phyloP scores from a whole-genome alignment of 2,888 invertebrate species.

The Agriopis leucophaearia region DNA sequence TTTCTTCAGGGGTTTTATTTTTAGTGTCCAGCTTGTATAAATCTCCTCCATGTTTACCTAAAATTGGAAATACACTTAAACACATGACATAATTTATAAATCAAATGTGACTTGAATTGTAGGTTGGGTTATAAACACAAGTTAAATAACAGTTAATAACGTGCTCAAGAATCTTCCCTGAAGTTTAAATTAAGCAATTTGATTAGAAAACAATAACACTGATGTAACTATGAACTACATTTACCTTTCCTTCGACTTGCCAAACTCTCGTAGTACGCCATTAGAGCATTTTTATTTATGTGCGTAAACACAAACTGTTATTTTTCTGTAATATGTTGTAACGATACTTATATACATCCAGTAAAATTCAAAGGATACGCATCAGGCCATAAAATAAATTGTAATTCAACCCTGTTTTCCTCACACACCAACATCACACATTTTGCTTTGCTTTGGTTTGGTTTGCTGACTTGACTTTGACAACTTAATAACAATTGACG shows the following conservation, averaged over 20 bases:
- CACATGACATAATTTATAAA: conserved; percentile 35
- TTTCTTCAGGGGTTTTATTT: conserved; percentile 87
- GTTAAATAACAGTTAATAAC: conserved; percentile 4
- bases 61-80: conserved; percentile 43
- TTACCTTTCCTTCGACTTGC: conserved; percentile 83
- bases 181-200: conserved; percentile 16
- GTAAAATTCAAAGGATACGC: conserved; percentile 49
- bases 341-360: conserved; percentile 50
- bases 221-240: conserved; percentile 51
- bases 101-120: conserved; percentile 33
- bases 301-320: conserved; percentile 40
- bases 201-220: conserved; percentile 36
- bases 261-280: conserved; percentile 82
- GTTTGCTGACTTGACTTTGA: conserved; percentile 34
- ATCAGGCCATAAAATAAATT: conserved; percentile 57
- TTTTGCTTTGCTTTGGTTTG: conserved; percentile 31
- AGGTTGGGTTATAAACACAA: conserved; percentile 33
- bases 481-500: conserved; percentile 32
- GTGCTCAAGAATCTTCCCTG: not conserved
- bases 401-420: conserved; percentile 68
- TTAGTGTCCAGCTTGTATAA: conserved; percentile 87
- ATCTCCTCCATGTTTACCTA: conserved; percentile 88
- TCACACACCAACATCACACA: conserved; percentile 55
- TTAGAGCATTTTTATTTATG: conserved; percentile 73
- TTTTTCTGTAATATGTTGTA: conserved; percentile 43